Conservation (phyloP, 1,140 invertebrate species). For the Drosophila pectinifera region DNA sequence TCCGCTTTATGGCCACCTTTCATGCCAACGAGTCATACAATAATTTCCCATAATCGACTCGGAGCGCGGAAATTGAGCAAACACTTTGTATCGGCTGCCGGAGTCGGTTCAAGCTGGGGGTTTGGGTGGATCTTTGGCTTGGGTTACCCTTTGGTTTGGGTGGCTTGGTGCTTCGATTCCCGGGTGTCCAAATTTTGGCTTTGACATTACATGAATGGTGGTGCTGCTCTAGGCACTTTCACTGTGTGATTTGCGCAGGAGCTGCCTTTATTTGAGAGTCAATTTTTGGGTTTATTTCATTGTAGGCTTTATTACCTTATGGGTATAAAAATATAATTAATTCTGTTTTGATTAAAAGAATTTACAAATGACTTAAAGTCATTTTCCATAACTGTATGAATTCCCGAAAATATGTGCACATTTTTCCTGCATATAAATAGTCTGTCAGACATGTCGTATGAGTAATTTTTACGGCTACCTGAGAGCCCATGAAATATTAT, state of each 20-base stretch:
- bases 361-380: neutral
- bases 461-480: conserved; percentile 1
- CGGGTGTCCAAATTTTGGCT: conserved; percentile 5
- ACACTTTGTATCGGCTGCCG: conserved; percentile 55
- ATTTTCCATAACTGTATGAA: neutral
- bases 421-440: too few relatives aligned
- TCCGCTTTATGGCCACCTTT: conserved; percentile 71
- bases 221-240: conserved; percentile 6
- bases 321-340: too few relatives aligned
- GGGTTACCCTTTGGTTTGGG: conserved; percentile 2
- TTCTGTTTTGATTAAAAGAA: too few relatives aligned
- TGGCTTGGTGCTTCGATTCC: neutral
- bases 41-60: conserved; percentile 77
- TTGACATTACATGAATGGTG: conserved; percentile 18
- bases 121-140: neutral
- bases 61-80: conserved; percentile 76
- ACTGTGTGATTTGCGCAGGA: neutral
- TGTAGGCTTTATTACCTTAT: too few relatives aligned
- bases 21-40: conserved; percentile 77
- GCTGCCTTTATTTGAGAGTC: neutral
- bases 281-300: neutral
- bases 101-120: neutral
- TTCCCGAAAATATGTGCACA: too few relatives aligned
- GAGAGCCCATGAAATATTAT: neutral
- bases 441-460: conserved; percentile 3